Percentiles rank a stretch among this genome's conserved stretches.
phyloP scores from a whole-genome alignment of 2,113 vertebrate genomes.

The Anser cygnoides region DNA sequence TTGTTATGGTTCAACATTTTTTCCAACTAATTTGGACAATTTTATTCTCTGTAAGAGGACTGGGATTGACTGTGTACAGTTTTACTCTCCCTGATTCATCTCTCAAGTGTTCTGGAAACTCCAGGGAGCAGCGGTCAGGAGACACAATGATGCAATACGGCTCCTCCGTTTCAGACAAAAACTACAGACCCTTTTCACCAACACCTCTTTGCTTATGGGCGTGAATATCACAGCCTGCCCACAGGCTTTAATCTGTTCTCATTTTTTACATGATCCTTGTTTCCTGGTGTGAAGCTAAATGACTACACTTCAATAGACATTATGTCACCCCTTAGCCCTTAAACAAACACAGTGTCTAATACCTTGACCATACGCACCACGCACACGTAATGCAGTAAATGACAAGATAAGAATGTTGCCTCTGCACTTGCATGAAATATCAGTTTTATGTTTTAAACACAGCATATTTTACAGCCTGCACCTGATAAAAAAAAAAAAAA shows the following conservation, averaged over 20 bases:
- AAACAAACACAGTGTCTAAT: slow-evolving; percentile 77
- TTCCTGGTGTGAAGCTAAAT: slow-evolving; percentile 55
- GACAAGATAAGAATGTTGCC: slow-evolving; percentile 75
- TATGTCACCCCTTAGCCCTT: slow-evolving; percentile 76
- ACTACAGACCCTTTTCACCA: neutral
- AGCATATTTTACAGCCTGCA: neutral
- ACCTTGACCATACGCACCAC: slow-evolving; percentile 18
- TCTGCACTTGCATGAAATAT: neutral
- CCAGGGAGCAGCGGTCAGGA: neutral
- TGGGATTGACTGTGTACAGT: neutral
- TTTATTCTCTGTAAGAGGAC: neutral
- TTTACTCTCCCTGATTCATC: neutral
- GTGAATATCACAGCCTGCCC: neutral
- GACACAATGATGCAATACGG: neutral
- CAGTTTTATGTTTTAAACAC: neutral
- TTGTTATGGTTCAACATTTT: slow-evolving; percentile 19
- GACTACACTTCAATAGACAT: slow-evolving; percentile 77
- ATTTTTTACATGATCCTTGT: slow-evolving; percentile 72
- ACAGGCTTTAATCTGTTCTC: slow-evolving; percentile 66
- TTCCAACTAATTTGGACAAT: slow-evolving; percentile 25
- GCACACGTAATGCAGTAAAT: neutral
- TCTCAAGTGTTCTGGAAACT: slow-evolving; percentile 19
- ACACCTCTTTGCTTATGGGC: neutral
- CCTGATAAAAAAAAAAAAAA: neutral
- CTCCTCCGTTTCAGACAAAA: neutral